phyloP scores from a whole-genome alignment of 2,113 vertebrate species.

The Dromaius novaehollandiae region DNA sequence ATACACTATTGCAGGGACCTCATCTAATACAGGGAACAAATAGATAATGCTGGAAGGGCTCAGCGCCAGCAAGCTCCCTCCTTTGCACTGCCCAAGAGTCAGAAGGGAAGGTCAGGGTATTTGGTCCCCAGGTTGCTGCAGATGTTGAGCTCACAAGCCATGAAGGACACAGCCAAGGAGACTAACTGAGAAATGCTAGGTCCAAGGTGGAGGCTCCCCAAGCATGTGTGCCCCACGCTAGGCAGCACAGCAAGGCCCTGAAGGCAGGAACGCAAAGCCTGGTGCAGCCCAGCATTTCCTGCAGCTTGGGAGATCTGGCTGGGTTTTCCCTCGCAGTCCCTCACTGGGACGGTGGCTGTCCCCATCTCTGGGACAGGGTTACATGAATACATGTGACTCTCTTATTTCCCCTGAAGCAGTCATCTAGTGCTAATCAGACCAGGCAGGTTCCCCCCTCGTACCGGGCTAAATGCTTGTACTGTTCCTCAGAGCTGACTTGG shows the following conservation, averaged over 20 bases:
- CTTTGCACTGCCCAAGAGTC: no score
- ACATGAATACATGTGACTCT: background rate
- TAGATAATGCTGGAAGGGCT: no score
- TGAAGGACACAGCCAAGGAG: no score
- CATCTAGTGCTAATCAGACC: background rate
- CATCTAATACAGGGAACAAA: no score
- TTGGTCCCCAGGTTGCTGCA: background rate
- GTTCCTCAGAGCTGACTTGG: background rate
- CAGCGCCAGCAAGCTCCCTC: no score
- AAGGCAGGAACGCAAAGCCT: background rate
- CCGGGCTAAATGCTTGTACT: slow-evolving; percentile 10
- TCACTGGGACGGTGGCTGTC: fast-evolving
- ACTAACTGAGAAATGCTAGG: no score
- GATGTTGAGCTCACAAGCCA: no score
- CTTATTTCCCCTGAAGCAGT: background rate
- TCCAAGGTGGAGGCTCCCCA: no score
- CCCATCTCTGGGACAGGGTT: background rate
- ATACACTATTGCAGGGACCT: no score
- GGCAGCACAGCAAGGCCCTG: no score
- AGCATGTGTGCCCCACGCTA: no score
- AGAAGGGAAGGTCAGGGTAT: no score
- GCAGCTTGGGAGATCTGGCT: background rate
- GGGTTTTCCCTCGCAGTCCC: background rate
- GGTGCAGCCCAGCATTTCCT: background rate
- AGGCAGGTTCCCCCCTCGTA: background rate